Evolutionary conservation across 2,888 invertebrate species (phyloP).

Genomic region (Diachrysia chrysitis): DNA sequence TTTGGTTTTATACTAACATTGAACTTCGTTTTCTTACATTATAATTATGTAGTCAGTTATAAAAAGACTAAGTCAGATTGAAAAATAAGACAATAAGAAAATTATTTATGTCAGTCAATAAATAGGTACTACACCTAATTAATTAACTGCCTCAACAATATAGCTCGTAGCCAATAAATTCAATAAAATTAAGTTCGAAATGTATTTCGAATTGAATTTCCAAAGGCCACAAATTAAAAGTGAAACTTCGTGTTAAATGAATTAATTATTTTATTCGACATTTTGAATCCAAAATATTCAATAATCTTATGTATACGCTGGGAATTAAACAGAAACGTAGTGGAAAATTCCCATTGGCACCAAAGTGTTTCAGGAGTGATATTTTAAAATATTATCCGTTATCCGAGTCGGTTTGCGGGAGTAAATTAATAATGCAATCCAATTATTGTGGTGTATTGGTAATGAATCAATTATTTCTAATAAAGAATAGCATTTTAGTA

Average conservation of each 20-base stretch:
- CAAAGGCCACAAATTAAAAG: conserved; percentile 21
- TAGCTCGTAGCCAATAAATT: neutral
- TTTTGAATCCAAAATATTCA: conserved; percentile 20
- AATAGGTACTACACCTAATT: neutral
- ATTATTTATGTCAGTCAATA: too few relatives aligned
- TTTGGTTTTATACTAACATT: too few relatives aligned
- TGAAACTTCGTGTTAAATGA: conserved; percentile 9
- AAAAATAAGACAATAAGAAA: too few relatives aligned
- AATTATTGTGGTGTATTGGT: neutral
- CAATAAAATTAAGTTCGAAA: conserved; percentile 2
- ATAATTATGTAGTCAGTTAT: too few relatives aligned
- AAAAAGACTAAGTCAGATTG: too few relatives aligned
- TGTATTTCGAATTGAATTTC: conserved; percentile 1
- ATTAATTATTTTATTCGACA: neutral
- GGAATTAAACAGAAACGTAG: conserved; percentile 27
- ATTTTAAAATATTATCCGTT: conserved; percentile 40
- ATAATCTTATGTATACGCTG: conserved; percentile 9
- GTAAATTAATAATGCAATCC: conserved; percentile 24
- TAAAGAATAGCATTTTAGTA: neutral
- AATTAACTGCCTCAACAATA: neutral
- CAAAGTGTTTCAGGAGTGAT: conserved; percentile 45
- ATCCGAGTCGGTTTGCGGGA: conserved; percentile 16
- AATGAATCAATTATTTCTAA: neutral
- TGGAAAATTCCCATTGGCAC: conserved; percentile 42
- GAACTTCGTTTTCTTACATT: too few relatives aligned